phyloP scores from a whole-genome alignment of 2,888 invertebrate genomes.

The Aelia acuminata region DNA sequence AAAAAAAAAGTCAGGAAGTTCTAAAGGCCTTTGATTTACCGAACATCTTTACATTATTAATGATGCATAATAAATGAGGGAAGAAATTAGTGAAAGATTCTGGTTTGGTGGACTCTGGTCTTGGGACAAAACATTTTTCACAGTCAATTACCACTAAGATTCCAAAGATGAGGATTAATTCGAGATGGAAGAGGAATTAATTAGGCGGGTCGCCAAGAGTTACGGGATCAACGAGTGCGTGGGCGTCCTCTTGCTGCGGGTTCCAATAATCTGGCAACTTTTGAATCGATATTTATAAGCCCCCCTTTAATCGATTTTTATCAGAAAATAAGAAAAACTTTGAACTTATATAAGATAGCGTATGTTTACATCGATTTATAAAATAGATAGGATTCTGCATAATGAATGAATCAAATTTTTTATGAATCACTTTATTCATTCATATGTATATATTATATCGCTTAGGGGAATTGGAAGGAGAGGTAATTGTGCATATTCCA shows the following conservation, averaged over 20 bases:
- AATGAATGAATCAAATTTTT: too few relatives aligned
- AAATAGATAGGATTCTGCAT: too few relatives aligned
- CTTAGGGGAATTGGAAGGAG: too few relatives aligned
- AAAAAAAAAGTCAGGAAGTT: neutral
- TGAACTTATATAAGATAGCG: neutral
- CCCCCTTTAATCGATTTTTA: neutral
- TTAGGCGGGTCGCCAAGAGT: neutral
- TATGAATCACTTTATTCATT: too few relatives aligned
- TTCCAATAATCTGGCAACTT: neutral
- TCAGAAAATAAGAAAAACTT: neutral
- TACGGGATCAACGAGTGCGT: neutral
- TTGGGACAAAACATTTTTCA: slow-evolving; percentile 8
- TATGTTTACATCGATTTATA: too few relatives aligned
- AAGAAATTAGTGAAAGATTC: neutral
- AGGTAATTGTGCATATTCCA: too few relatives aligned
- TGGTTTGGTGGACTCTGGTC: neutral
- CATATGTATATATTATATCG: too few relatives aligned
- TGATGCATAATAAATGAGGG: slow-evolving; percentile 12
- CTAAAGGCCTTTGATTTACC: neutral
- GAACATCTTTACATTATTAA: slow-evolving; percentile 24
- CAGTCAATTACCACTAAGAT: neutral
- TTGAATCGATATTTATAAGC: too few relatives aligned
- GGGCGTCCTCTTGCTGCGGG: neutral
- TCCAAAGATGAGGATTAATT: slow-evolving; percentile 14
- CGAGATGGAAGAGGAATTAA: neutral